phyloP scores from a whole-genome alignment of 2,113 vertebrate species.

The Eira barbara region DNA sequence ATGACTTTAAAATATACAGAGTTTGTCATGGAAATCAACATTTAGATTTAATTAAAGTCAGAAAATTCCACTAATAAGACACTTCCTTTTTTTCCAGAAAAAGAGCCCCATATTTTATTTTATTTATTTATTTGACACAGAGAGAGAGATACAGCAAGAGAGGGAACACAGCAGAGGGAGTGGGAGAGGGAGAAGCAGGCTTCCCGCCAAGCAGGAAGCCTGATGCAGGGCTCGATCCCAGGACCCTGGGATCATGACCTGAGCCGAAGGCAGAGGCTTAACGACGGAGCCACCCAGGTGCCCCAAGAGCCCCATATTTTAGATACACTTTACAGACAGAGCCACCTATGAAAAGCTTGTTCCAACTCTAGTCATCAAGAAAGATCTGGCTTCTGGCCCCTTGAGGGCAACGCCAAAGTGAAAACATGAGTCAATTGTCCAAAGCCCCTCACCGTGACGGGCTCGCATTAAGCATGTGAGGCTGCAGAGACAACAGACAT shows the following conservation, averaged over 20 bases:
- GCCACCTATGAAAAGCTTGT: not conserved
- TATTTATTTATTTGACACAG: too few species aligned
- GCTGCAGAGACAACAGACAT: not conserved
- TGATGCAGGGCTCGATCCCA: too few species aligned
- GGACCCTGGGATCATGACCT: too few species aligned
- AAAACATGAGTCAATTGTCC: not conserved
- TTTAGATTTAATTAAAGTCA: not conserved
- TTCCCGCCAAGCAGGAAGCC: too few species aligned
- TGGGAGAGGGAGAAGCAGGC: too few species aligned
- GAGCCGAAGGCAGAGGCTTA: too few species aligned
- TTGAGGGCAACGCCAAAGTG: not conserved
- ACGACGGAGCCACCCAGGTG: too few species aligned
- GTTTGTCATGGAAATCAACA: not conserved
- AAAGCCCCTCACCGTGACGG: not conserved
- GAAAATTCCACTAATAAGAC: not conserved
- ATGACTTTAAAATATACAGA: not conserved
- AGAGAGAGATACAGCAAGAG: too few species aligned
- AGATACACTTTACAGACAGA: not conserved
- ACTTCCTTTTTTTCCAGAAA: not conserved
- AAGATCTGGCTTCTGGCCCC: not conserved
- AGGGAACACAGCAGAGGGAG: too few species aligned
- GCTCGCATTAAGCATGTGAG: accelerated
- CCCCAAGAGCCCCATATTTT: not conserved
- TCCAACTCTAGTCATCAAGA: not conserved
- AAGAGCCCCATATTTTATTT: not conserved